These are phyloP conservation scores for Lagodon rhomboides DNA, from an alignment of 2,797 vertebrate species.

Conservation along the genomic window DNA sequence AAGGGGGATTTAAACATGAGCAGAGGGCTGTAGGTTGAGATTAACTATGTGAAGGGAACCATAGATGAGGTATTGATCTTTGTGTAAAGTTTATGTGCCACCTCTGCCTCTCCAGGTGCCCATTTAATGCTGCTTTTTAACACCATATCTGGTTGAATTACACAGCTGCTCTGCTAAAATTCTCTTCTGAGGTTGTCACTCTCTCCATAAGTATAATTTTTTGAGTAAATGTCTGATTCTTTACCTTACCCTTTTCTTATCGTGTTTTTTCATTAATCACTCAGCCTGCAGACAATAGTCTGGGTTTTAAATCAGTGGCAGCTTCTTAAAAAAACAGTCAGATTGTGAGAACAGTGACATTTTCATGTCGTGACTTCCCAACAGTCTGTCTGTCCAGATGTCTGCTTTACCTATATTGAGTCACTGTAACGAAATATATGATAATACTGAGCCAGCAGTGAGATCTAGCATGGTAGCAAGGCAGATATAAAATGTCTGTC, in stretches of 20 bases:
- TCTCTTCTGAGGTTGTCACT: slow-evolving; percentile 41
- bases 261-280: slow-evolving; percentile 12
- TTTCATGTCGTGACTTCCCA: slow-evolving; percentile 5
- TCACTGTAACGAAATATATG: slow-evolving; percentile 1
- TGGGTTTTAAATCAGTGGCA: slow-evolving; percentile 20
- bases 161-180: slow-evolving; percentile 27
- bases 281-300: slow-evolving; percentile 20
- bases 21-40: slow-evolving; percentile 33
- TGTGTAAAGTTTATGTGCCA: slow-evolving; percentile 45
- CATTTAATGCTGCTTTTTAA: slow-evolving; percentile 42
- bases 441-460: neutral
- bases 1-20: slow-evolving; percentile 35
- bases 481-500: too few species aligned
- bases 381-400: neutral
- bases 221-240: slow-evolving; percentile 46
- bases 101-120: slow-evolving; percentile 35
- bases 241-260: neutral
- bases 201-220: slow-evolving; percentile 47
- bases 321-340: neutral
- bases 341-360: neutral
- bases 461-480: too few species aligned
- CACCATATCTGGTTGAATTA: slow-evolving; percentile 50
- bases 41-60: slow-evolving; percentile 17
- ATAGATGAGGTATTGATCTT: slow-evolving; percentile 54
- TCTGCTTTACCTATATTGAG: slow-evolving; percentile 9